Evolutionary conservation across 2,888 invertebrate species (phyloP).

Genomic region (Maniola hyperantus): DNA sequence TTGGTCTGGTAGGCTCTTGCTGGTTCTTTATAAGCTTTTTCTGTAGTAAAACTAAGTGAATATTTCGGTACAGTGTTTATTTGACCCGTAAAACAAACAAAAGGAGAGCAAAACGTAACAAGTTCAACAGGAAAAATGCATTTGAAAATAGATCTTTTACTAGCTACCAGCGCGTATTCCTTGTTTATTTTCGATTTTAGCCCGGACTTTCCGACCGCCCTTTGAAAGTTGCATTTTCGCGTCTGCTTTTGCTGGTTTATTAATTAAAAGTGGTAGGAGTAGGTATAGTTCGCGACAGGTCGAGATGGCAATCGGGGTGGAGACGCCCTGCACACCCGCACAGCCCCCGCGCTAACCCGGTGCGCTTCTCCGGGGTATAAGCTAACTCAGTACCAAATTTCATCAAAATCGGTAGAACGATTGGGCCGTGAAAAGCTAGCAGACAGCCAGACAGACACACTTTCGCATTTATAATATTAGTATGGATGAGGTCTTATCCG

Average conservation of each 20-base stretch:
- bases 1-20: too few relatives aligned
- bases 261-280: conserved; percentile 15
- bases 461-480: too few relatives aligned
- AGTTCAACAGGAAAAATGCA: conserved; percentile 29
- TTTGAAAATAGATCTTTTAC: conserved; percentile 28
- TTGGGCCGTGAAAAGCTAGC: too few relatives aligned
- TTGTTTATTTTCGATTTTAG: conserved; percentile 21
- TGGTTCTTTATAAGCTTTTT: too few relatives aligned
- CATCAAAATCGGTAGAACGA: too few relatives aligned
- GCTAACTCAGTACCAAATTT: too few relatives aligned
- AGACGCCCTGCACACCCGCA: too few relatives aligned
- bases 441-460: too few relatives aligned
- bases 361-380: too few relatives aligned
- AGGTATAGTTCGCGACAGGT: neutral
- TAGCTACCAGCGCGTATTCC: conserved; percentile 11
- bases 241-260: conserved; percentile 19
- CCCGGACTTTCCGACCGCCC: conserved; percentile 20
- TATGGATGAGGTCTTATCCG: neutral
- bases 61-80: neutral
- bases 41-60: neutral
- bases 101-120: conserved; percentile 13
- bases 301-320: too few relatives aligned
- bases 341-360: too few relatives aligned
- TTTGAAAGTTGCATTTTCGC: conserved; percentile 14
- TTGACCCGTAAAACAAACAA: conserved; percentile 1